These are phyloP conservation scores for Caenorhabditis sinica DNA, from an alignment of 2,888 invertebrate species.

Conservation along the genomic window DNA sequence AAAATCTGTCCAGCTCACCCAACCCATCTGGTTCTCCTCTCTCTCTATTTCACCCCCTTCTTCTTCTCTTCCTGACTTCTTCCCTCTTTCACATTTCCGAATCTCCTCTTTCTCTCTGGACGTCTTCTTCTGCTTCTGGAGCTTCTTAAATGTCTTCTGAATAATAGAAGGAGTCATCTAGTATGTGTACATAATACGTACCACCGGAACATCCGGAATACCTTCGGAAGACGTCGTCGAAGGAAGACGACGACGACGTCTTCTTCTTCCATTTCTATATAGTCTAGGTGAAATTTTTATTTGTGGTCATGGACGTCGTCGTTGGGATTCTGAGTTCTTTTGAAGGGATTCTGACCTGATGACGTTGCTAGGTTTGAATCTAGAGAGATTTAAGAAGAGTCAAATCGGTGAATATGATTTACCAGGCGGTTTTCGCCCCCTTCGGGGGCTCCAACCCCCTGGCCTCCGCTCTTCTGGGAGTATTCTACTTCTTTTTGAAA, in stretches of 20 bases:
- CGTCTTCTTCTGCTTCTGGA: not conserved
- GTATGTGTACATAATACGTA: constrained; percentile 36
- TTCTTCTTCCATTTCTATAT: constrained; percentile 19
- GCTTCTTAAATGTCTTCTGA: constrained; percentile 9
- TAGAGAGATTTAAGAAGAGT: no score
- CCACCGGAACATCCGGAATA: constrained; percentile 61
- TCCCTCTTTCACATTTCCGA: constrained; percentile 50
- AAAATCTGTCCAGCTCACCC: no score
- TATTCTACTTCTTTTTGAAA: no score
- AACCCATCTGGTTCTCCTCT: no score
- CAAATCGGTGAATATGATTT: no score
- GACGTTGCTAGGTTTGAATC: no score
- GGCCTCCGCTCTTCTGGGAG: no score
- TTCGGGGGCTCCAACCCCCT: no score
- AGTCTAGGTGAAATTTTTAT: not conserved
- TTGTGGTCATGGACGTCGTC: not conserved
- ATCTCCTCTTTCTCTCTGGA: constrained; percentile 12
- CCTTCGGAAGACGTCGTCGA: constrained; percentile 3
- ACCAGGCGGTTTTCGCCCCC: no score
- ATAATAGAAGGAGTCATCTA: constrained; percentile 5
- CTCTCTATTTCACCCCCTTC: not conserved
- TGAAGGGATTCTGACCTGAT: no score
- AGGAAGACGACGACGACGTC: constrained; percentile 40
- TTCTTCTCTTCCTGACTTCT: no score
- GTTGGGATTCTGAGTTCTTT: not conserved